These are phyloP conservation scores for Brenthis ino DNA, from an alignment of 2,888 invertebrate genomes.

Conservation along the genomic window DNA sequence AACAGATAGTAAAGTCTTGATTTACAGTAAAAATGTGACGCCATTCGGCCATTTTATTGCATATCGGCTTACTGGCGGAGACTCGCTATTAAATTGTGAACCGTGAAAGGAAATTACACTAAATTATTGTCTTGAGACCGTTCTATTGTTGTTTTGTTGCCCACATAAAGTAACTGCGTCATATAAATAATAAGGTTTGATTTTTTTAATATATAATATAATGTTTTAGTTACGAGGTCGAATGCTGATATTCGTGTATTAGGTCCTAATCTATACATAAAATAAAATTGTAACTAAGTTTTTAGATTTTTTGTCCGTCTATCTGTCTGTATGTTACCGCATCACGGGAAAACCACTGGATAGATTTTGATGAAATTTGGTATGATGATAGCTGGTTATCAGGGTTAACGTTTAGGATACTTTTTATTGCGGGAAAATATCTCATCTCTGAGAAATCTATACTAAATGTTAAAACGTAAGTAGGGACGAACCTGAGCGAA, in stretches of 20 bases:
- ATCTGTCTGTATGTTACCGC: too few species aligned
- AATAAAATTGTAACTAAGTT: too few species aligned
- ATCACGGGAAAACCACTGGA: too few species aligned
- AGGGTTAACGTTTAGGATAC: too few species aligned
- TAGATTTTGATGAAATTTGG: too few species aligned
- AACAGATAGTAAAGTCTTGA: slow-evolving; percentile 3
- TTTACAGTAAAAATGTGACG: slow-evolving; percentile 27
- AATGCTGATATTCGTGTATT: not conserved
- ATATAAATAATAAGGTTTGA: slow-evolving; percentile 21
- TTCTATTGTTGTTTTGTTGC: slow-evolving; percentile 39
- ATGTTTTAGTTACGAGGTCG: slow-evolving; percentile 17
- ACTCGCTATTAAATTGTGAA: slow-evolving; percentile 40
- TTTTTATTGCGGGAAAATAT: too few species aligned
- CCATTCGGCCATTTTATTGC: slow-evolving; percentile 29
- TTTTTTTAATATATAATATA: slow-evolving; percentile 10
- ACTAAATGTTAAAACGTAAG: too few species aligned
- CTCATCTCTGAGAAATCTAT: too few species aligned
- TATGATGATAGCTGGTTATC: too few species aligned
- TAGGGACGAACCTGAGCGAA: too few species aligned
- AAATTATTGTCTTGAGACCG: slow-evolving; percentile 62
- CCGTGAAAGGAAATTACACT: slow-evolving; percentile 67
- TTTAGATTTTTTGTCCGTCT: too few species aligned
- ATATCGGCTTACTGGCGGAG: slow-evolving; percentile 34
- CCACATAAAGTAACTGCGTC: slow-evolving; percentile 24
- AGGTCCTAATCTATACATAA: not conserved